Conservation (phyloP, 2,888 invertebrate genomes). For the Chaetogeoica ovagalla region DNA sequence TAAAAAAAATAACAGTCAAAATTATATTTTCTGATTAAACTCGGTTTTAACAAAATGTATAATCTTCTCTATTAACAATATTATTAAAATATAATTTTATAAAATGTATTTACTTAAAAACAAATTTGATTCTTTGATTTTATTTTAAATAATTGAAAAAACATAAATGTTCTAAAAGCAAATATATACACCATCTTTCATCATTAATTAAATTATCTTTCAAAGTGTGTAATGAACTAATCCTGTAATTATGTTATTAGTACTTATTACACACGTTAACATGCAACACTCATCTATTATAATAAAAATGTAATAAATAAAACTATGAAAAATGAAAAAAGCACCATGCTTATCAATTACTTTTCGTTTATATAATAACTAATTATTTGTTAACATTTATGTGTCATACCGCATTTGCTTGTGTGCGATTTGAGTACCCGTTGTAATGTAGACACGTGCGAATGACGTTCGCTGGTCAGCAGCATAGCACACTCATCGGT, state of each 20-base stretch:
- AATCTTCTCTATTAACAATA: no score
- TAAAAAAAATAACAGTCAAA: no score
- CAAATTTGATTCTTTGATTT: background rate
- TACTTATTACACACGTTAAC: background rate
- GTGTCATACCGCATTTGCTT: constrained; percentile 55
- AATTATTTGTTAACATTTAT: constrained; percentile 39
- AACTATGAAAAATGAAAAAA: background rate
- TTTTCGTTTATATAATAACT: constrained; percentile 5
- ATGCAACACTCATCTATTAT: constrained; percentile 10
- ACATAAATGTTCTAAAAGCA: background rate
- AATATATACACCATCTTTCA: background rate
- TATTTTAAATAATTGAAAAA: background rate
- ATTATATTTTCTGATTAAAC: no score
- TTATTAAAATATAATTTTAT: no score
- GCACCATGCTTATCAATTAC: constrained; percentile 14
- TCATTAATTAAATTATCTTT: background rate
- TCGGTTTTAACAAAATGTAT: no score
- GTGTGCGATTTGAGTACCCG: constrained; percentile 57
- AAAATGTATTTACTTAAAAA: no score
- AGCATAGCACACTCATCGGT: constrained; percentile 75
- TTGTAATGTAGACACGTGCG: constrained; percentile 56
- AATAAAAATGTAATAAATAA: background rate
- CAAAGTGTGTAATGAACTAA: background rate
- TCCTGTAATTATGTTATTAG: background rate
- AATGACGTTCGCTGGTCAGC: constrained; percentile 59